Percentiles rank a stretch among this genome's conserved stretches.
These are phyloP conservation scores for Dicroscelio sp. DNA, from an alignment of 2,888 invertebrate species.

Conservation along the genomic window DNA sequence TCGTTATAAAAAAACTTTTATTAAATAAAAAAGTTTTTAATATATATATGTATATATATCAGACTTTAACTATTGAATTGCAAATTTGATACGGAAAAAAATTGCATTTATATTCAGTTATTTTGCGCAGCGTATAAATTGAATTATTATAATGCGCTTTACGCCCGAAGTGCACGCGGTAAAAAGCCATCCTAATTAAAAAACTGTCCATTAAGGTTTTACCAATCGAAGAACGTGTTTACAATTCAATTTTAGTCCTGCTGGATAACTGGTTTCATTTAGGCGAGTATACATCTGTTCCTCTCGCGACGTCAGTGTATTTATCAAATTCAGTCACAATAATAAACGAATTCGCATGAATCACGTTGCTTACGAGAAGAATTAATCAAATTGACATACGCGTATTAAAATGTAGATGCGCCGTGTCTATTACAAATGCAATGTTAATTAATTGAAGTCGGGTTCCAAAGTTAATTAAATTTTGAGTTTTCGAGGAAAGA, in stretches of 20 bases:
- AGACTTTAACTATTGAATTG: too few relatives aligned
- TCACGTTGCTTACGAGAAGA: conserved; percentile 56
- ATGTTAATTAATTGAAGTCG: conserved; percentile 39
- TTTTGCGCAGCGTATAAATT: conserved; percentile 25
- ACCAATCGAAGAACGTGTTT: conserved; percentile 69
- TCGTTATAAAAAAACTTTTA: too few relatives aligned
- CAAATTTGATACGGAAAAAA: too few relatives aligned
- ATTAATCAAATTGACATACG: conserved; percentile 58
- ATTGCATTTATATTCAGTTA: background rate
- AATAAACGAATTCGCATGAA: conserved; percentile 71
- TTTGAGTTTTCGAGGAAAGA: too few relatives aligned
- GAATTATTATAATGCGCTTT: conserved; percentile 48
- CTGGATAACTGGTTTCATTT: conserved; percentile 76
- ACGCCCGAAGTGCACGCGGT: conserved; percentile 8
- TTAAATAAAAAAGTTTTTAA: too few relatives aligned
- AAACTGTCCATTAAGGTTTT: conserved; percentile 68
- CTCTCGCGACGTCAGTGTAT: conserved; percentile 62
- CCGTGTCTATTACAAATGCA: conserved; percentile 8
- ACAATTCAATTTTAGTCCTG: conserved; percentile 72
- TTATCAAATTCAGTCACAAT: conserved; percentile 74
- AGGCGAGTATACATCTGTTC: conserved; percentile 65
- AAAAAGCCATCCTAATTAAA: conserved; percentile 62
- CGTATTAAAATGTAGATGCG: conserved; percentile 37
- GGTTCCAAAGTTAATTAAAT: too few relatives aligned
- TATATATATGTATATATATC: too few relatives aligned